phyloP scores from a whole-genome alignment of 2,888 invertebrate species.

The Zygogramma bicolorata region DNA sequence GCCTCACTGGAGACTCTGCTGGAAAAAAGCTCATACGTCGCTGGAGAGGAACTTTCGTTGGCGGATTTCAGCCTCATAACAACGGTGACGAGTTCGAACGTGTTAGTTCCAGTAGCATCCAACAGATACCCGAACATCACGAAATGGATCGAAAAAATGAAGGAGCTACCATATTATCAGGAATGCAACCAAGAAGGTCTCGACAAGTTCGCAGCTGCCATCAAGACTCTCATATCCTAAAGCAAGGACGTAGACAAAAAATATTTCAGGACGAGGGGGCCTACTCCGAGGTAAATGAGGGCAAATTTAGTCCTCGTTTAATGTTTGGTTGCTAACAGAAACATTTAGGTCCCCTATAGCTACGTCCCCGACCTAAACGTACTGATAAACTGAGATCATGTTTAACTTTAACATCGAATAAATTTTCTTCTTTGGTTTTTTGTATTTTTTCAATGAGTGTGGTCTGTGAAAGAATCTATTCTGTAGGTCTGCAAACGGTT shows the following conservation, averaged over 20 bases:
- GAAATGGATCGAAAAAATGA: constrained; percentile 50
- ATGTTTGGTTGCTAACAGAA: no score
- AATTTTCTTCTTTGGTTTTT: no score
- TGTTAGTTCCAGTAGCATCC: constrained; percentile 64
- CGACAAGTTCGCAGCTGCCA: constrained; percentile 39
- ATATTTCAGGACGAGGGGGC: no score
- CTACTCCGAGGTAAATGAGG: no score
- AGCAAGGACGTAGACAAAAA: neutral
- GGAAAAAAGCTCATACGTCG: constrained; percentile 51
- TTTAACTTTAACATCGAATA: no score
- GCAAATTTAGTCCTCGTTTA: no score
- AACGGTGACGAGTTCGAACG: constrained; percentile 45
- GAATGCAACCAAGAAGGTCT: constrained; percentile 50
- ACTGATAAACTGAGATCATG: no score
- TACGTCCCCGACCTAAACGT: no score
- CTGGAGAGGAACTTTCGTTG: constrained; percentile 50
- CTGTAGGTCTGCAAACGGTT: no score
- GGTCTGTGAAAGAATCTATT: no score
- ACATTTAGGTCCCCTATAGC: no score
- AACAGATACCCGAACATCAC: constrained; percentile 62
- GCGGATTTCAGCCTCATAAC: constrained; percentile 52
- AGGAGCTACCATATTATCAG: constrained; percentile 50
- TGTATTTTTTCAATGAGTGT: no score
- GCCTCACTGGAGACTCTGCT: constrained; percentile 64
- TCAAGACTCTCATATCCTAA: constrained; percentile 33